These are phyloP conservation scores for Scophthalmus maximus DNA, from an alignment of 2,113 vertebrate species.

Conservation along the genomic window DNA sequence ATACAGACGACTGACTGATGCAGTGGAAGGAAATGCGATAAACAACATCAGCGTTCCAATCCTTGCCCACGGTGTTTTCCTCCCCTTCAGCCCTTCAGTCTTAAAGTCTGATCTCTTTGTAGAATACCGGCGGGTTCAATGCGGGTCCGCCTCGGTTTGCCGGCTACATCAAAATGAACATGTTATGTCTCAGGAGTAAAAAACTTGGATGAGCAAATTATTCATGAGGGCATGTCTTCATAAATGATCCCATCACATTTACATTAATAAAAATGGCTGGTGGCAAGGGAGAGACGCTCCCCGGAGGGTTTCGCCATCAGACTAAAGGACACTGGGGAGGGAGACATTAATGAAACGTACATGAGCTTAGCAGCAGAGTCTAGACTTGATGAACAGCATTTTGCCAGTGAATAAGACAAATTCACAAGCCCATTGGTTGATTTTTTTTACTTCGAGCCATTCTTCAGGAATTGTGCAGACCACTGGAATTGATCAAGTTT, in stretches of 20 bases:
- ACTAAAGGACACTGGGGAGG: constrained; percentile 15
- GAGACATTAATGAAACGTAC: constrained; percentile 36
- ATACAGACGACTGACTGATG: constrained; percentile 3
- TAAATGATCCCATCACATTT: constrained; percentile 65
- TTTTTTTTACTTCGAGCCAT: not conserved
- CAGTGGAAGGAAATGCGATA: not conserved
- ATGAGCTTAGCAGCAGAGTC: constrained; percentile 3
- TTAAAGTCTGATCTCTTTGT: constrained; percentile 17
- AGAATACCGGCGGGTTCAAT: constrained; percentile 40
- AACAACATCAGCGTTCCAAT: constrained; percentile 1
- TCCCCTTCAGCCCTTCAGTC: constrained; percentile 10
- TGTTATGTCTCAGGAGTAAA: constrained; percentile 44
- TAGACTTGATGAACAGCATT: constrained; percentile 26
- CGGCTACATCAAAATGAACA: constrained; percentile 19
- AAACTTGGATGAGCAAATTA: constrained; percentile 45
- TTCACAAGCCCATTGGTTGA: not conserved
- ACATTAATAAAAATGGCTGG: constrained; percentile 33
- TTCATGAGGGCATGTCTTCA: constrained; percentile 52
- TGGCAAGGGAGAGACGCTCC: constrained; percentile 37
- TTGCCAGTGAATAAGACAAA: constrained; percentile 27
- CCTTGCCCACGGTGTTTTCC: not conserved
- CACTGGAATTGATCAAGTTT: constrained; percentile 28
- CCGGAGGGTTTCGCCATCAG: constrained; percentile 6
- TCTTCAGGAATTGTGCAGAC: constrained; percentile 22
- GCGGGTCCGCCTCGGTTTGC: not conserved